Evolutionary conservation across 1,140 invertebrate species (phyloP), one percentile per base, ranked within the genome.

Genomic region (Bombus waltoni): DNA sequence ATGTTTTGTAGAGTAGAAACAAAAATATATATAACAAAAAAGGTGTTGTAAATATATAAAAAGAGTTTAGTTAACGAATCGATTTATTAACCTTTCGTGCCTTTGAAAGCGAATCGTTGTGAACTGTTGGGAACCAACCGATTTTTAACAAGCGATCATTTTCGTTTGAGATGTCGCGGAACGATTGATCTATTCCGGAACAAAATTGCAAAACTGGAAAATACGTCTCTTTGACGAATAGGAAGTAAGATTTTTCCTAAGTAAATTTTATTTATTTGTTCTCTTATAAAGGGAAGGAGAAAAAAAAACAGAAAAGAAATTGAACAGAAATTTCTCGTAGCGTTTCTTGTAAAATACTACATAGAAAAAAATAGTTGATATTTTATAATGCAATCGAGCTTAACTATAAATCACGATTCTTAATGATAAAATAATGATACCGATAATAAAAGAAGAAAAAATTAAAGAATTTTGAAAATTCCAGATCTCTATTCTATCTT

Each of bases 51-150:
- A 79, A 80, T 62, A 78, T 72, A 62, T 62, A 44, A 83, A 53
- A 70, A 13, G 10, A 66, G 28, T 83, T 83, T 83, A 78, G 74
- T 83, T 83, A 59, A 77, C 44, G 42, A 77, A 57, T 77, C 65
- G 74, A 77, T 80, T 85, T 59, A 85, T 72, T 85, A 68, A 85
- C 83, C 83, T 85, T 85, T 72, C 28, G 76, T 85, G 76, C 83
- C 83, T 80, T 85, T 47, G 22, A 59, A 66, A 65, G 72, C 53
- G 57, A 85, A 85, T 85, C 35, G 75, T 80, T 72, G 47, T 71
- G n/a, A 84, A 71, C 68, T 85, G 40, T 80, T 71, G 83, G 83
- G 83, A 85, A 85, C 25, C 83, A 85, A 72, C 9, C 59, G 71
- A 59, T 71, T 47, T 73, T 71, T n/a, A 53, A 74, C 10, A 80